Conservation (phyloP, 2,113 vertebrate species). For the Melanerpes formicivorus region DNA sequence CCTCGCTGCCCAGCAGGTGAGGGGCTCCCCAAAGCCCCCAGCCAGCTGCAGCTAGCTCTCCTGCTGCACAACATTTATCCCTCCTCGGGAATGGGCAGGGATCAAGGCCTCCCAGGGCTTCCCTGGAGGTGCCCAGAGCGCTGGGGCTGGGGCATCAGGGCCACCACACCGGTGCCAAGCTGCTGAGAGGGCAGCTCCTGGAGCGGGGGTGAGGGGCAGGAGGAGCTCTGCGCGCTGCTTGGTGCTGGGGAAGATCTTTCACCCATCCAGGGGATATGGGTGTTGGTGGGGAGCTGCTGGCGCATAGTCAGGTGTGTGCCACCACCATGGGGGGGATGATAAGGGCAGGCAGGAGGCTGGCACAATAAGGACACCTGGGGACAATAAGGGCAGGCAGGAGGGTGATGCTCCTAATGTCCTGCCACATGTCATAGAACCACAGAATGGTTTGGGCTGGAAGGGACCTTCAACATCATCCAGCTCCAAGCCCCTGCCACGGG, state of each 20-base stretch:
- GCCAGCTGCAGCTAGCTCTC: not conserved
- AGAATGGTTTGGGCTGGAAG: too few relatives aligned
- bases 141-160: not conserved
- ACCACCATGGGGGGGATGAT: accelerated
- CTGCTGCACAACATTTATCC: not conserved
- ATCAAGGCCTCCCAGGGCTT: not conserved
- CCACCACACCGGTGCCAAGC: accelerated
- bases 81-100: not conserved
- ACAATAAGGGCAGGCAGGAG: not conserved
- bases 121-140: accelerated
- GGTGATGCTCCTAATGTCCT: not conserved
- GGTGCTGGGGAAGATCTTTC: not conserved
- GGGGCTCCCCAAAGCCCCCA: not conserved
- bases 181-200: not conserved
- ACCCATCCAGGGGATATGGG: not conserved
- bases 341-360: not conserved
- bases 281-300: not conserved
- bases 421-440: too few relatives aligned
- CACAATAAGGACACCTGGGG: not conserved
- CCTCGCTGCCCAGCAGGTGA: not conserved
- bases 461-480: too few relatives aligned
- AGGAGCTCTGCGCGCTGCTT: not conserved
- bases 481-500: too few relatives aligned
- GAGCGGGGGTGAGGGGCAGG: accelerated
- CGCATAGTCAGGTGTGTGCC: accelerated